Percentiles rank a stretch among this genome's conserved stretches.
phyloP scores from a whole-genome alignment of 2,797 vertebrate species.

The Lacerta bilineata region DNA sequence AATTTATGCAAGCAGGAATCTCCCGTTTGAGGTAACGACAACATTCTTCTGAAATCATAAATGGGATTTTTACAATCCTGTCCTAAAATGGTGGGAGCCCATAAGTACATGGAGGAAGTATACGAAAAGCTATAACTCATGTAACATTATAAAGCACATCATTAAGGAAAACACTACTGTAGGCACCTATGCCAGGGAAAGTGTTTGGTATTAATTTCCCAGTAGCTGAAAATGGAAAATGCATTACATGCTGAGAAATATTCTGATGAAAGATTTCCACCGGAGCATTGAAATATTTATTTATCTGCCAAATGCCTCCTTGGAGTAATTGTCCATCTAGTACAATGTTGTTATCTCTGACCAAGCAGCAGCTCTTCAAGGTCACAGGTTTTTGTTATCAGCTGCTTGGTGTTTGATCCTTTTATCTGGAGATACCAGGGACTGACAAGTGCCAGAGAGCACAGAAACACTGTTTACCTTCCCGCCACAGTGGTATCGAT shows the following conservation, averaged over 20 bases:
- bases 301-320: background rate
- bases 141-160: background rate
- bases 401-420: background rate
- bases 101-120: background rate
- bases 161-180: background rate
- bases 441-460: background rate
- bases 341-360: background rate
- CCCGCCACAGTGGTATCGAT: no score
- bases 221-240: background rate
- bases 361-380: background rate
- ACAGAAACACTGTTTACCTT: no score
- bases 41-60: background rate
- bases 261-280: background rate
- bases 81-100: background rate
- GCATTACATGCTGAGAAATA: background rate
- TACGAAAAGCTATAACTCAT: background rate
- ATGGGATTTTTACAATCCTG: background rate
- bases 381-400: background rate
- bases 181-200: background rate
- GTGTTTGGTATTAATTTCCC: background rate
- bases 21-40: background rate
- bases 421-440: background rate
- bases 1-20: background rate
- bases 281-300: background rate
- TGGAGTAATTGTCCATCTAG: background rate